Conservation (phyloP, 2,113 vertebrate genomes). For the Alouatta palliata region DNA sequence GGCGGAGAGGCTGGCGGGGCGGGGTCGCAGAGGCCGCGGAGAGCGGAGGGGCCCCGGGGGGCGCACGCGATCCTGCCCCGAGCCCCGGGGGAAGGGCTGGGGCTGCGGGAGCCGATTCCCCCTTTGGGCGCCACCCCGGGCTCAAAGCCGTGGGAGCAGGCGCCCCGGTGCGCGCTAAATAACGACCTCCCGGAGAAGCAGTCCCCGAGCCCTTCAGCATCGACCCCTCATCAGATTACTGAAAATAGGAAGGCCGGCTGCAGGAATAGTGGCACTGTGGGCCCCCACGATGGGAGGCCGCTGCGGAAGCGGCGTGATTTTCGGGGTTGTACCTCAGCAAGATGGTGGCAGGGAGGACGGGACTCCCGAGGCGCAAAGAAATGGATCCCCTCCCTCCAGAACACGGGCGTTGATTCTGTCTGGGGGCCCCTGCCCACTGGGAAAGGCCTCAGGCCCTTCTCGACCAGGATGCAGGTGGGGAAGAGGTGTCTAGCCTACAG, state of each 20-base stretch:
- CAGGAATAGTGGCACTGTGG: not conserved
- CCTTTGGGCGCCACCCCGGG: not conserved
- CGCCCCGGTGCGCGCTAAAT: not conserved
- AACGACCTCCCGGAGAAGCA: not conserved
- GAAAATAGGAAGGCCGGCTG: not conserved
- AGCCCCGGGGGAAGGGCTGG: not conserved
- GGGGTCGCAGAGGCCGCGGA: not conserved
- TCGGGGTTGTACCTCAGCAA: not conserved
- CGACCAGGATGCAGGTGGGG: not conserved
- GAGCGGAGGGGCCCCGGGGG: not conserved
- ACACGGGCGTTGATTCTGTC: not conserved
- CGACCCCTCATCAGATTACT: not conserved
- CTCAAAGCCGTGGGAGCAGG: not conserved
- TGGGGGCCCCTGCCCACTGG: not conserved
- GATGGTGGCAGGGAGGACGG: constrained; percentile 10
- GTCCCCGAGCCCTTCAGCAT: not conserved
- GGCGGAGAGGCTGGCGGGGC: not conserved
- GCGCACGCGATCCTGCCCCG: not conserved
- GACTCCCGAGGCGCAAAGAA: not conserved
- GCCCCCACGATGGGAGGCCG: not conserved
- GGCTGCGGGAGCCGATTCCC: not conserved
- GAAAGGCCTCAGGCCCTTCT: not conserved
- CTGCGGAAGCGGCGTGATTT: not conserved
- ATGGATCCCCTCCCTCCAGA: not conserved
- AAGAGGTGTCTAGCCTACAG: not conserved